Evolutionary conservation across 2,888 invertebrate species (phyloP).

Genomic region (Tachina fera): DNA sequence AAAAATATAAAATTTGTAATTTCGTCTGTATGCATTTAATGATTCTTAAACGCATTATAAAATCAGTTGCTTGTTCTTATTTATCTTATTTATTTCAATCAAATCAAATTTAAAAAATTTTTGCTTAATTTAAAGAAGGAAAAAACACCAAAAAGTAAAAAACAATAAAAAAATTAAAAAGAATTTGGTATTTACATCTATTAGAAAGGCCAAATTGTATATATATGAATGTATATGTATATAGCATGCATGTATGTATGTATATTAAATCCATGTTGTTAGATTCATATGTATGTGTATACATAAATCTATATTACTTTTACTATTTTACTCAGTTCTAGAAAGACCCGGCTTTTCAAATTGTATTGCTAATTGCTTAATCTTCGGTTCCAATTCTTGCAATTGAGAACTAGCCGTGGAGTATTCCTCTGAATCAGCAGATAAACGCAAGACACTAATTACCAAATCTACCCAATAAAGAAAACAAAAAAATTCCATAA

Average conservation of each 20-base stretch:
- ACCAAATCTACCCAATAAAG: conserved; percentile 85
- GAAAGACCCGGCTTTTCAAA: conserved; percentile 79
- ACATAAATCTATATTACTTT: not conserved
- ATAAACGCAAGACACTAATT: conserved; percentile 85
- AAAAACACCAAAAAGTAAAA: conserved; percentile 21
- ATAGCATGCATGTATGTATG: too few species aligned
- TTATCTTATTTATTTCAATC: too few species aligned
- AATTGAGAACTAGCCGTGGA: conserved; percentile 83
- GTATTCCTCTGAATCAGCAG: conserved; percentile 83
- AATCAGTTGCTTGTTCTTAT: too few species aligned
- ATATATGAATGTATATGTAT: not conserved
- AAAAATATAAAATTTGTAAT: too few species aligned
- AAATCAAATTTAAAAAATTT: conserved; percentile 1
- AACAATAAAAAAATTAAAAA: conserved; percentile 32
- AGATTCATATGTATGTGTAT: not conserved
- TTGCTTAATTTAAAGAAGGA: not conserved
- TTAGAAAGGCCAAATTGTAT: conserved; percentile 11
- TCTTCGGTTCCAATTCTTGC: conserved; percentile 74
- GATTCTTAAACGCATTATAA: too few species aligned
- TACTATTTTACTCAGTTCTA: conserved; percentile 77
- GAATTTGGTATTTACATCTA: conserved; percentile 45
- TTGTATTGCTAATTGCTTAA: conserved; percentile 77
- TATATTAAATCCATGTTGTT: not conserved
- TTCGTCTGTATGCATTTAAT: too few species aligned
- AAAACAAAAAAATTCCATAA: not conserved